Percentiles rank a stretch among this genome's conserved stretches.
Conservation (phyloP, 2,888 invertebrate genomes). For the Drosophila picticornis region DNA sequence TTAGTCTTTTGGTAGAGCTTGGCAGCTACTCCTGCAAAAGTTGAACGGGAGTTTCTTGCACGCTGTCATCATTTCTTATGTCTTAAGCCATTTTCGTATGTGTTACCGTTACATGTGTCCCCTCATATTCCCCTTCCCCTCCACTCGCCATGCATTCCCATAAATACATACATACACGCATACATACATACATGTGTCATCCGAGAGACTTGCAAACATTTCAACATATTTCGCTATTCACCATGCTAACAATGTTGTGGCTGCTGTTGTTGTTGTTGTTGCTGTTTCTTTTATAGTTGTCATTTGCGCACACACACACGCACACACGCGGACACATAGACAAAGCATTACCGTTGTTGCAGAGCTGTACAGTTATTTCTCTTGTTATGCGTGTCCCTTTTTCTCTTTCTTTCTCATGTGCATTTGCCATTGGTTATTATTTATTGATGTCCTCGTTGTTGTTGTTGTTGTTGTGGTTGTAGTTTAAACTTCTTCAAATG, state of each 20-base stretch:
- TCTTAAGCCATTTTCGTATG: background rate
- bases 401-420: slow-evolving; percentile 25
- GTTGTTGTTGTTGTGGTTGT: slow-evolving; percentile 30
- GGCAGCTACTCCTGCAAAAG: no score
- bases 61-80: background rate
- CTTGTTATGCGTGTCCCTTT: background rate
- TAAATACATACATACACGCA: background rate
- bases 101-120: background rate
- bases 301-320: background rate
- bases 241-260: slow-evolving; percentile 12
- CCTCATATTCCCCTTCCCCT: background rate
- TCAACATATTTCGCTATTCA: background rate
- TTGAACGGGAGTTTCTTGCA: background rate
- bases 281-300: background rate
- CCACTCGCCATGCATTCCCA: background rate
- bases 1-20: slow-evolving; percentile 1
- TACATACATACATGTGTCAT: slow-evolving; percentile 1
- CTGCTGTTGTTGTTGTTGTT: slow-evolving; percentile 29
- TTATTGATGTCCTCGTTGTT: slow-evolving; percentile 17
- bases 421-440: slow-evolving; percentile 15
- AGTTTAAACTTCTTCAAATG: background rate
- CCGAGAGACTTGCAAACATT: background rate
- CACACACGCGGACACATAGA: background rate
- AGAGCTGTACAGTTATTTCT: background rate
- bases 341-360: background rate